Evolutionary conservation across 2,888 invertebrate genomes (phyloP).

Genomic region (Aradus depressus): DNA sequence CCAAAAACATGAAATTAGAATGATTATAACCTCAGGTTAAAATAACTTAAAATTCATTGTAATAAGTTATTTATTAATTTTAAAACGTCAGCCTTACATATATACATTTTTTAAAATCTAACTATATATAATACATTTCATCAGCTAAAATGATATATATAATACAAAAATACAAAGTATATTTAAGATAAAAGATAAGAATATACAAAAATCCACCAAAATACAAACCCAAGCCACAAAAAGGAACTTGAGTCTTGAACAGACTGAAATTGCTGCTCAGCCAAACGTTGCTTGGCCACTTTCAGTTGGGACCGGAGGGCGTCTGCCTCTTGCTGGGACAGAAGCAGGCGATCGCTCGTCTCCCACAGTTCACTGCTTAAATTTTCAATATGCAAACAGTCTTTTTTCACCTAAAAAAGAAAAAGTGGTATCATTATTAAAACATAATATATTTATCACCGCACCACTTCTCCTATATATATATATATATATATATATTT

Average conservation of each 20-base stretch:
- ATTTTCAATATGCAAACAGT: conserved; percentile 39
- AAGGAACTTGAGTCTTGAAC: conserved; percentile 11
- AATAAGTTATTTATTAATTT: too few species aligned
- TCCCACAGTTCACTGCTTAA: conserved; percentile 49
- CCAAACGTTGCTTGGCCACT: conserved; percentile 2
- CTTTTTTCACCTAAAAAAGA: conserved; percentile 28
- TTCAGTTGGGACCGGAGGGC: conserved; percentile 23
- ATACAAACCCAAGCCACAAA: conserved; percentile 16
- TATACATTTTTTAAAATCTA: too few species aligned
- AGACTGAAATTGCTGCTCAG: conserved; percentile 1
- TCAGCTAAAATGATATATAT: too few species aligned
- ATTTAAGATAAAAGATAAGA: too few species aligned
- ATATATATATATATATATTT: background rate
- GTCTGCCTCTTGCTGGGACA: conserved; percentile 43
- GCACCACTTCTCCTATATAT: background rate
- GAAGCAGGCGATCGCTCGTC: conserved; percentile 48
- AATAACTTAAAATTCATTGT: too few species aligned
- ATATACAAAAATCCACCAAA: too few species aligned
- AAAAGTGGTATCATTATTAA: background rate
- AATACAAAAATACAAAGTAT: too few species aligned
- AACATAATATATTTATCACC: conserved; percentile 1
- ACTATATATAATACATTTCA: too few species aligned
- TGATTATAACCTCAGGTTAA: too few species aligned
- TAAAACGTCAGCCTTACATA: too few species aligned
- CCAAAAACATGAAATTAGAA: too few species aligned